phyloP scores from a whole-genome alignment of 2,888 invertebrate genomes.

The Notodonta ziczac region DNA sequence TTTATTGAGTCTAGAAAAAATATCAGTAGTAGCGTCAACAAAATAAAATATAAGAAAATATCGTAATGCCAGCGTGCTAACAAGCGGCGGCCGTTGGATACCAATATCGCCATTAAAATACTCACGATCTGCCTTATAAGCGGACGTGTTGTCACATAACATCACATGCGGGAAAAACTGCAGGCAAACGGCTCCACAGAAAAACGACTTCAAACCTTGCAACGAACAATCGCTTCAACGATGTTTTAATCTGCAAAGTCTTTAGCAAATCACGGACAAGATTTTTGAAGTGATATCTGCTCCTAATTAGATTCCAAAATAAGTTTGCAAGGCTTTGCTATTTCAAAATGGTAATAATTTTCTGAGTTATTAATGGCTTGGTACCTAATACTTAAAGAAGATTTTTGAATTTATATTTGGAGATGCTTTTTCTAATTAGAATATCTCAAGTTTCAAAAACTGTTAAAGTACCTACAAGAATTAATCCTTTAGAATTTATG shows the following conservation, averaged over 20 bases:
- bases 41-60: constrained; percentile 19
- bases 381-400: neutral
- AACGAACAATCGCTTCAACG: neutral
- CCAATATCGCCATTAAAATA: constrained; percentile 49
- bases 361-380: too few species aligned
- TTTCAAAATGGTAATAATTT: too few species aligned
- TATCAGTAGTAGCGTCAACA: neutral
- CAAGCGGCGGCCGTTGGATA: constrained; percentile 37
- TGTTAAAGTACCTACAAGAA: neutral
- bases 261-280: neutral
- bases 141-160: constrained; percentile 37
- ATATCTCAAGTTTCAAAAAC: too few species aligned
- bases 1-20: constrained; percentile 5
- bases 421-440: too few species aligned
- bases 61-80: constrained; percentile 24
- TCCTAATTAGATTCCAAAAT: neutral
- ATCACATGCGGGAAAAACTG: constrained; percentile 33
- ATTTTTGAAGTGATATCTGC: neutral
- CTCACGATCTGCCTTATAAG: constrained; percentile 47
- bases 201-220: neutral
- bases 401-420: neutral
- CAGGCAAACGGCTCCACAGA: neutral
- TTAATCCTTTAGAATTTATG: neutral
- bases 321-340: neutral
- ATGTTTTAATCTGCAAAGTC: neutral